phyloP scores from a whole-genome alignment of 2,888 invertebrate species.

The Sesia bembeciformis region DNA sequence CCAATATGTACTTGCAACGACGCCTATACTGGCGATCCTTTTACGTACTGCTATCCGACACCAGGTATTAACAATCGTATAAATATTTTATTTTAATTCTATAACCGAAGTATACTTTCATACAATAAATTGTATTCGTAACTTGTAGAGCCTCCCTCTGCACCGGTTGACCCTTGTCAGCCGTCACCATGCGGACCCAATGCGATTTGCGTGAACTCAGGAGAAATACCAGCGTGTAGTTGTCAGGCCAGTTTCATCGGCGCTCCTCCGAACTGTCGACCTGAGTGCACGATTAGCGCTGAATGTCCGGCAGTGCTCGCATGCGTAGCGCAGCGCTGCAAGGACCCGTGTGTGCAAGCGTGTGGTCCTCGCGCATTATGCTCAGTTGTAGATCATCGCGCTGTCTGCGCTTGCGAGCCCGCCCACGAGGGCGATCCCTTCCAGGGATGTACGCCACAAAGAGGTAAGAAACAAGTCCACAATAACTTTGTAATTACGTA shows the following conservation, averaged over 20 bases:
- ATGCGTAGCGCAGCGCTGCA: constrained; percentile 77
- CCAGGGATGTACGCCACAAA: constrained; percentile 62
- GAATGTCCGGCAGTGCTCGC: constrained; percentile 80
- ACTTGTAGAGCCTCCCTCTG: constrained; percentile 28
- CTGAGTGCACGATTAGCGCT: constrained; percentile 79
- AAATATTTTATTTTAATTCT: neutral
- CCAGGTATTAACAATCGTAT: constrained; percentile 56
- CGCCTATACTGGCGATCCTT: constrained; percentile 82
- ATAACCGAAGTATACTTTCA: neutral
- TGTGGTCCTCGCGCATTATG: constrained; percentile 76
- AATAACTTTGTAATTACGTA: neutral
- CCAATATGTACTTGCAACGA: constrained; percentile 82
- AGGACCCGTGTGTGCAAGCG: constrained; percentile 79
- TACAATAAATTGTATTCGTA: neutral
- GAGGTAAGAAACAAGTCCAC: constrained; percentile 36
- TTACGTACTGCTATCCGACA: constrained; percentile 75
- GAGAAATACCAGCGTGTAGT: constrained; percentile 76
- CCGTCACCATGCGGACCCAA: constrained; percentile 81
- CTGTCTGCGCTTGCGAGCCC: constrained; percentile 76
- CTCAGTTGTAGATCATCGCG: constrained; percentile 77
- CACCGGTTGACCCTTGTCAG: constrained; percentile 72
- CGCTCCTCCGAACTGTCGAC: constrained; percentile 79
- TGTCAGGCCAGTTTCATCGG: constrained; percentile 78
- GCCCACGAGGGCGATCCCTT: constrained; percentile 79
- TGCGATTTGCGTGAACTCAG: constrained; percentile 76